These are phyloP conservation scores for Mionectes macconnelli DNA, from an alignment of 2,113 vertebrate genomes.

Conservation along the genomic window DNA sequence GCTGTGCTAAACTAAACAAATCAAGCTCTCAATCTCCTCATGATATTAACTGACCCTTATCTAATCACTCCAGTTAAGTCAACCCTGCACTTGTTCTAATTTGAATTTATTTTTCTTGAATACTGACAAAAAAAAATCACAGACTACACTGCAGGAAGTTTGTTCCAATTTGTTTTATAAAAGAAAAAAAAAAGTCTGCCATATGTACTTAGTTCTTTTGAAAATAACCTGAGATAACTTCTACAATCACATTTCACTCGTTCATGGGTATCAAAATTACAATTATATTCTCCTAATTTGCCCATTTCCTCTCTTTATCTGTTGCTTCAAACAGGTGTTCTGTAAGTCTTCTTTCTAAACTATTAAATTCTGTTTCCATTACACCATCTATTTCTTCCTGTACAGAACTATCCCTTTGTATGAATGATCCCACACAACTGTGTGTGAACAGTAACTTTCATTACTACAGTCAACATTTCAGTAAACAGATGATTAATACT, in stretches of 20 bases:
- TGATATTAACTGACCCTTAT: neutral
- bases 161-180: neutral
- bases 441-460: neutral
- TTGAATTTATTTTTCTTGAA: neutral
- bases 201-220: neutral
- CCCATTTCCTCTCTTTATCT: neutral
- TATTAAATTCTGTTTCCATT: neutral
- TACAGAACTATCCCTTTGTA: neutral
- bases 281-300: neutral
- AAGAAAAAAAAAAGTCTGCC: neutral
- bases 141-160: neutral
- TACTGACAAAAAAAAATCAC: neutral
- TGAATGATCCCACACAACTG: neutral
- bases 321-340: neutral
- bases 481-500: neutral
- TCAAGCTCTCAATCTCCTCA: neutral
- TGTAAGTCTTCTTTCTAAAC: neutral
- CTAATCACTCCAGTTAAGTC: neutral
- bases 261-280: neutral
- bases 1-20: conserved; percentile 12
- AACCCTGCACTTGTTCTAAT: neutral
- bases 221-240: neutral
- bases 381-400: neutral
- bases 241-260: neutral
- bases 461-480: neutral